These are phyloP conservation scores for Burhinus bistriatus DNA, from an alignment of 2,113 vertebrate genomes.

Conservation along the genomic window DNA sequence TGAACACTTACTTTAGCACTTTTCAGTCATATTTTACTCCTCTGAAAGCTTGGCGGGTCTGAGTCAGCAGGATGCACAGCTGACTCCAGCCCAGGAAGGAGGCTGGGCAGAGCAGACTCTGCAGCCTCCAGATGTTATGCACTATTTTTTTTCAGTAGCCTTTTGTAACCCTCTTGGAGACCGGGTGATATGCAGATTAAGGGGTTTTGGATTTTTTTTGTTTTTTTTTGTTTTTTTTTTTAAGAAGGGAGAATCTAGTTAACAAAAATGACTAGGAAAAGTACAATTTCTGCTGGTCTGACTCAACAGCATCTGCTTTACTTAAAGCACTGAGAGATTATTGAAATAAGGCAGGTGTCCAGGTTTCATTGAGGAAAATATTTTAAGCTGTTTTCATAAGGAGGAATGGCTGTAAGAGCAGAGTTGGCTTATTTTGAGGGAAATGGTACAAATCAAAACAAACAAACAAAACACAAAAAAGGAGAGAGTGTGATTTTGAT, in stretches of 20 bases:
- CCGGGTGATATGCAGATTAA: background rate
- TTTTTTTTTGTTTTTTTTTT: background rate
- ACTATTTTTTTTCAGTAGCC: background rate
- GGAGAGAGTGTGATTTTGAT: background rate
- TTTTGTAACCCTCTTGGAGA: background rate
- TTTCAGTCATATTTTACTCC: slow-evolving; percentile 53
- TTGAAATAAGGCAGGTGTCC: slow-evolving; percentile 16
- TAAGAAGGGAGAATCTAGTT: background rate
- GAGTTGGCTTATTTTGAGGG: background rate
- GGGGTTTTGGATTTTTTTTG: too few species aligned
- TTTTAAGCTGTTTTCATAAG: background rate
- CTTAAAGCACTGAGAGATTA: background rate
- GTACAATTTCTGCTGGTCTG: background rate
- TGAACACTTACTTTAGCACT: slow-evolving; percentile 51
- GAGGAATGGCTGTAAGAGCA: background rate
- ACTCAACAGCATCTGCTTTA: slow-evolving; percentile 11
- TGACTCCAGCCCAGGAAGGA: background rate
- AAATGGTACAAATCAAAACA: background rate
- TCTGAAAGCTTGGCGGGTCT: background rate
- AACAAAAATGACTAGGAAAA: background rate
- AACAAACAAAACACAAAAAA: background rate
- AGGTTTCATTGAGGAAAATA: slow-evolving; percentile 28
- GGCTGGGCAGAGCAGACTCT: background rate
- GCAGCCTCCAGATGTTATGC: background rate
- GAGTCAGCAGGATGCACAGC: slow-evolving; percentile 54